Percentiles rank a stretch among this genome's conserved stretches.
phyloP scores from a whole-genome alignment of 1,140 invertebrate genomes.

The Nixonia krombeini region DNA sequence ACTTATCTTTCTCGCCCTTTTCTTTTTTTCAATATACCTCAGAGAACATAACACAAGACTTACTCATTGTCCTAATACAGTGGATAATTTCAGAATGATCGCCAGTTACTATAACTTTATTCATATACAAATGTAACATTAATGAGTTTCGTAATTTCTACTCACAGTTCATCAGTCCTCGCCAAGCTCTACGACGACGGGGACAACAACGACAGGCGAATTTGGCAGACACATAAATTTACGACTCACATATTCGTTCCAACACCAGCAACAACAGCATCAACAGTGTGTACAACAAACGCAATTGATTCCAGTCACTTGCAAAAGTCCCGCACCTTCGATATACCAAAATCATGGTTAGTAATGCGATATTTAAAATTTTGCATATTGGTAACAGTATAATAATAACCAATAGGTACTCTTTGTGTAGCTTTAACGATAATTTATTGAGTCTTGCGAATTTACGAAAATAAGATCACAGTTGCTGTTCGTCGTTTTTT shows the following conservation, averaged over 20 bases:
- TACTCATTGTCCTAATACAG: constrained; percentile 77
- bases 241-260: constrained; percentile 86
- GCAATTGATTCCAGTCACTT: constrained; percentile 57
- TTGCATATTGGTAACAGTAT: too few relatives aligned
- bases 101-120: too few relatives aligned
- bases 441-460: too few relatives aligned
- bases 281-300: constrained; percentile 56
- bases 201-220: constrained; percentile 53
- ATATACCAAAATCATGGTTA: constrained; percentile 64
- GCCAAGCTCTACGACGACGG: constrained; percentile 53
- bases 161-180: constrained; percentile 59
- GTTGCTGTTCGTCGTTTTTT: too few relatives aligned
- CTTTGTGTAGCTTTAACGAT: too few relatives aligned
- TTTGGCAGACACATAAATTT: constrained; percentile 86
- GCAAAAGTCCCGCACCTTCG: constrained; percentile 60
- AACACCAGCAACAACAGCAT: constrained; percentile 75
- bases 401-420: too few relatives aligned
- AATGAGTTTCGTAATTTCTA: not conserved
- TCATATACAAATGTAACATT: too few relatives aligned
- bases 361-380: constrained; percentile 9
- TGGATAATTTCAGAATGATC: too few relatives aligned
- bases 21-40: too few relatives aligned
- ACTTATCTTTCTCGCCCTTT: too few relatives aligned
- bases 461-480: too few relatives aligned
- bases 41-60: too few relatives aligned